Evolutionary conservation across 2,113 vertebrate species (phyloP).

Genomic region (Gallinago jamesoni): DNA sequence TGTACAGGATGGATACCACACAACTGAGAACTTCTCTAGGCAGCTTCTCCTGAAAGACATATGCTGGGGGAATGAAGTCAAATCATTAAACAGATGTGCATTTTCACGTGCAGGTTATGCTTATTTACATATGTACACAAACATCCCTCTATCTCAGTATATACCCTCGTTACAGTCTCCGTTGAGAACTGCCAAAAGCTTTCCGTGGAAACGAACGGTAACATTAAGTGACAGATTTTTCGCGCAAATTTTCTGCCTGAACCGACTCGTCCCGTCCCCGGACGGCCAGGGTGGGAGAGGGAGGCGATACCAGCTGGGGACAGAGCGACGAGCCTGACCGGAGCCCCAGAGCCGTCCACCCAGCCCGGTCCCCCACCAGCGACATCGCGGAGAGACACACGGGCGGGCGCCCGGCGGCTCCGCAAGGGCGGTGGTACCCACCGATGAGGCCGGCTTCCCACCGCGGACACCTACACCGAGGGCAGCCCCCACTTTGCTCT

Average conservation of each 20-base stretch:
- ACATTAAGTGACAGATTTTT: background rate
- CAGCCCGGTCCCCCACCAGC: background rate
- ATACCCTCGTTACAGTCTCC: too few relatives aligned
- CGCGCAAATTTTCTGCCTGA: background rate
- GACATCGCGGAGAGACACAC: background rate
- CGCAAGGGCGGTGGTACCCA: background rate
- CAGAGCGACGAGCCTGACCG: accelerated
- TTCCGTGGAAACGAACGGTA: background rate
- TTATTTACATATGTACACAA: background rate
- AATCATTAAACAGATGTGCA: background rate
- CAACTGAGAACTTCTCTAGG: background rate
- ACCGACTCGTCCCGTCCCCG: background rate
- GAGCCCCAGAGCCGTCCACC: background rate
- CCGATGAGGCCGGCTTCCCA: background rate
- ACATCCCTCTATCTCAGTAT: background rate
- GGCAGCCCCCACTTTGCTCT: background rate
- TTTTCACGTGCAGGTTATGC: background rate
- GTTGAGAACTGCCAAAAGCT: background rate
- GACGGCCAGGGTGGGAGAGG: background rate
- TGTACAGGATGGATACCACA: background rate
- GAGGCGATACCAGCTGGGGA: too few relatives aligned
- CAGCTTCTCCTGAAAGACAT: background rate
- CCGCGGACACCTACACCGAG: background rate
- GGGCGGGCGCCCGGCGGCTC: background rate
- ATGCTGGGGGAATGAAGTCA: background rate